These are phyloP conservation scores for Erpornis zantholeuca DNA, from an alignment of 2,113 vertebrate genomes.

Conservation along the genomic window DNA sequence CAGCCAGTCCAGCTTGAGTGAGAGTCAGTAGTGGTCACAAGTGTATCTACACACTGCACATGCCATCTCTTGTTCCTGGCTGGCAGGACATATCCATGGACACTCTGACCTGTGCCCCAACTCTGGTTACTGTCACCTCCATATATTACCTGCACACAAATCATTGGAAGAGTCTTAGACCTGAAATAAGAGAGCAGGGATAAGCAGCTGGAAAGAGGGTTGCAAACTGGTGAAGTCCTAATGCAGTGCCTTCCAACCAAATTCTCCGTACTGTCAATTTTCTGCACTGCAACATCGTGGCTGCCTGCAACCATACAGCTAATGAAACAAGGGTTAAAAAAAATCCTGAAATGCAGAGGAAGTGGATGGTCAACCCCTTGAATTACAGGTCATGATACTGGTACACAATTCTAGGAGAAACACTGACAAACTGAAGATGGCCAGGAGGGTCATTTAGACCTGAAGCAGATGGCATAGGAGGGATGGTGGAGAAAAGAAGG, in stretches of 20 bases:
- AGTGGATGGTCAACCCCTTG: neutral
- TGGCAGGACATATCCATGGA: neutral
- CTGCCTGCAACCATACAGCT: neutral
- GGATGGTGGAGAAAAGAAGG: neutral
- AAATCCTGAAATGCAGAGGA: neutral
- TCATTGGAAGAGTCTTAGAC: neutral
- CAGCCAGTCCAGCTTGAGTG: neutral
- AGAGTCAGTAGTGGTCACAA: neutral
- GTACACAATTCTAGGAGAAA: neutral
- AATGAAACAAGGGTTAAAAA: neutral
- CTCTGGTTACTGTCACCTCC: neutral
- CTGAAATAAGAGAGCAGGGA: neutral
- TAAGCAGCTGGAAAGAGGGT: neutral
- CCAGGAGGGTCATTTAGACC: neutral
- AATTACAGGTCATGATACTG: neutral
- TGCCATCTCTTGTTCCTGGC: neutral
- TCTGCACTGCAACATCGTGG: fast-evolving
- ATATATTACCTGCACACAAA: no score
- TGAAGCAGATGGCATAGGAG: neutral
- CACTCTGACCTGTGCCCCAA: neutral
- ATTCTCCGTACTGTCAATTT: neutral
- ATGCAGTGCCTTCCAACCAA: neutral
- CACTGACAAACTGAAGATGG: neutral
- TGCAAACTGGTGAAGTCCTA: neutral
- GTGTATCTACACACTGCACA: fast-evolving